Conservation (phyloP, 2,888 invertebrate species). For the Andrena chrysosceles region DNA sequence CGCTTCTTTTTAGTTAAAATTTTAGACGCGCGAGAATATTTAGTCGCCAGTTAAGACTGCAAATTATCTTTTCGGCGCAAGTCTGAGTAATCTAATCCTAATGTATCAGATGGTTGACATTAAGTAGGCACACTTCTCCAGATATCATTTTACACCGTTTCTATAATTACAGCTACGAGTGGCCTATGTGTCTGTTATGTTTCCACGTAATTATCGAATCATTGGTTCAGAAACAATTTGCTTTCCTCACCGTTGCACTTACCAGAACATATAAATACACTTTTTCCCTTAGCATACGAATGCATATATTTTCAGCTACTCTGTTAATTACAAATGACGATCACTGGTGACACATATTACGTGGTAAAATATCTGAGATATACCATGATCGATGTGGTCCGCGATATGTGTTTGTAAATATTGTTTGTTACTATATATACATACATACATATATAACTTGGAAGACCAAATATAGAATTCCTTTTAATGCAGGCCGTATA, state of each 20-base stretch:
- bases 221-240: conserved; percentile 10
- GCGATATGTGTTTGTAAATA: conserved; percentile 77
- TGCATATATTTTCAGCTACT: conserved; percentile 35
- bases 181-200: conserved; percentile 50
- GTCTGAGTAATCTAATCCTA: conserved; percentile 3
- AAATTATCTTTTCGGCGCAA: conserved; percentile 34
- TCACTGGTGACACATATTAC: conserved; percentile 48
- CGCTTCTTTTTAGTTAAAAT: conserved; percentile 24
- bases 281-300: conserved; percentile 14
- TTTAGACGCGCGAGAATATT: conserved; percentile 20
- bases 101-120: neutral
- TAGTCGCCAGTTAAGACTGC: conserved; percentile 35
- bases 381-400: conserved; percentile 64
- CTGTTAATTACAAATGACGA: conserved; percentile 45
- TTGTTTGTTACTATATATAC: conserved; percentile 71
- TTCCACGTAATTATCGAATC: conserved; percentile 9
- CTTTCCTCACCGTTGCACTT: conserved; percentile 34
- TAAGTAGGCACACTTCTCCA: neutral
- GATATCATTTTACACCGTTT: conserved; percentile 2
- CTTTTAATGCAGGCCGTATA: conserved; percentile 52
- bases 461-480: conserved; percentile 44
- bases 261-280: conserved; percentile 15
- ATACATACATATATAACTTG: conserved; percentile 39
- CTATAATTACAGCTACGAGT: conserved; percentile 22
- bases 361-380: conserved; percentile 41